phyloP scores from a whole-genome alignment of 2,113 vertebrate genomes.

The Sporophila hypoxantha region DNA sequence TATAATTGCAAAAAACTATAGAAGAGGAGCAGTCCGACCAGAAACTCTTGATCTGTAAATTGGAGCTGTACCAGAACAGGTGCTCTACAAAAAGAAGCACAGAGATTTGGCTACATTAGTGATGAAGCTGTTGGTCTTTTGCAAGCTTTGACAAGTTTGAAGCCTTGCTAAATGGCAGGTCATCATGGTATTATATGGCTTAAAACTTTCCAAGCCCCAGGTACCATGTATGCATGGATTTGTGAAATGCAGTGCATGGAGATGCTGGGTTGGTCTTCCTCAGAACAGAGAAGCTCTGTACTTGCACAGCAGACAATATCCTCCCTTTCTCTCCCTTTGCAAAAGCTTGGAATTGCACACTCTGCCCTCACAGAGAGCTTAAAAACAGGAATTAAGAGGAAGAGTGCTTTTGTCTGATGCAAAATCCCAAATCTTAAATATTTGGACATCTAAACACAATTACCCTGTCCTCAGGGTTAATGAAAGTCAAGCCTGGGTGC shows the following conservation, averaged over 20 bases:
- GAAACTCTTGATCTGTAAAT: neutral
- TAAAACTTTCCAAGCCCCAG: neutral
- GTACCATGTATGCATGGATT: neutral
- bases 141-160: neutral
- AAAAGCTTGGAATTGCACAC: neutral
- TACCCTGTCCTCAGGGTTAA: neutral
- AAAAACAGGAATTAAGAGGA: neutral
- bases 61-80: neutral
- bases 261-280: neutral
- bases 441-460: neutral
- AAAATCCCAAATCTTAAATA: neutral
- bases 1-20: neutral
- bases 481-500: neutral
- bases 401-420: neutral
- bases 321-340: neutral
- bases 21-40: neutral
- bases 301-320: neutral
- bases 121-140: neutral
- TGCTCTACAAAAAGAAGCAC: neutral
- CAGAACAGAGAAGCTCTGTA: neutral
- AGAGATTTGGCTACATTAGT: neutral
- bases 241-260: neutral
- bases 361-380: neutral
- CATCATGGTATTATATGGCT: neutral
- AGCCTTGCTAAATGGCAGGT: neutral